These are phyloP conservation scores for Azorinus chamasolen DNA, from an alignment of 2,888 invertebrate genomes.

Conservation along the genomic window DNA sequence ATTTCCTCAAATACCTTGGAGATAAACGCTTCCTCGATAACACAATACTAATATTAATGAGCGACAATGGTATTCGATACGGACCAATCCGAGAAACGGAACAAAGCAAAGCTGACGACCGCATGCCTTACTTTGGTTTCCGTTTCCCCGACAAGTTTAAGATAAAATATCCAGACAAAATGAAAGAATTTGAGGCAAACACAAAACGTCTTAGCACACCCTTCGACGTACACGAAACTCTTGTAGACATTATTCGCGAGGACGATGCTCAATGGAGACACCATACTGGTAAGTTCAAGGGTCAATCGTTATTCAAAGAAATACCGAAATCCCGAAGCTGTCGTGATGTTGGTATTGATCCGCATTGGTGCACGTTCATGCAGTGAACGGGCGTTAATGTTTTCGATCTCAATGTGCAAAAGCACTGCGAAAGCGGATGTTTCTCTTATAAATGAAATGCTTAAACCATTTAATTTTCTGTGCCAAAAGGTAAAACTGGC, in stretches of 20 bases:
- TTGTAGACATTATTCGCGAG: constrained; percentile 89
- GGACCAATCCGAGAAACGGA: constrained; percentile 93
- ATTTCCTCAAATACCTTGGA: constrained; percentile 88
- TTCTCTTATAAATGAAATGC: constrained; percentile 89
- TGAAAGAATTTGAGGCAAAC: constrained; percentile 89
- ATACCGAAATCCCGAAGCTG: constrained; percentile 92
- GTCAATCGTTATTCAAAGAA: constrained; percentile 82
- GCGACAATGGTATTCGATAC: constrained; percentile 95
- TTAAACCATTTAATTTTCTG: constrained; percentile 86
- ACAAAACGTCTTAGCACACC: constrained; percentile 92
- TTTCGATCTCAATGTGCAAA: constrained; percentile 87
- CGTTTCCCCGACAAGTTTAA: constrained; percentile 91
- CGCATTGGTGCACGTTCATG: constrained; percentile 98
- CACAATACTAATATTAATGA: constrained; percentile 95
- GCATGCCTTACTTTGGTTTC: constrained; percentile 95
- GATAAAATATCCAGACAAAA: constrained; percentile 89
- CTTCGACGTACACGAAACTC: constrained; percentile 95
- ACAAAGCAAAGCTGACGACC: constrained; percentile 97
- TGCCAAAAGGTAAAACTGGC: constrained; percentile 87
- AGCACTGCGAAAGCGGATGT: constrained; percentile 88
- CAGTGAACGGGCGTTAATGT: constrained; percentile 91
- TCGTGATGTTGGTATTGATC: constrained; percentile 95
- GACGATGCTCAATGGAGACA: neutral
- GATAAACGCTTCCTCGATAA: constrained; percentile 90
- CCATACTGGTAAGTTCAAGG: constrained; percentile 68